Conservation (phyloP, 1,140 invertebrate species). For the Drosophila rhopaloa region DNA sequence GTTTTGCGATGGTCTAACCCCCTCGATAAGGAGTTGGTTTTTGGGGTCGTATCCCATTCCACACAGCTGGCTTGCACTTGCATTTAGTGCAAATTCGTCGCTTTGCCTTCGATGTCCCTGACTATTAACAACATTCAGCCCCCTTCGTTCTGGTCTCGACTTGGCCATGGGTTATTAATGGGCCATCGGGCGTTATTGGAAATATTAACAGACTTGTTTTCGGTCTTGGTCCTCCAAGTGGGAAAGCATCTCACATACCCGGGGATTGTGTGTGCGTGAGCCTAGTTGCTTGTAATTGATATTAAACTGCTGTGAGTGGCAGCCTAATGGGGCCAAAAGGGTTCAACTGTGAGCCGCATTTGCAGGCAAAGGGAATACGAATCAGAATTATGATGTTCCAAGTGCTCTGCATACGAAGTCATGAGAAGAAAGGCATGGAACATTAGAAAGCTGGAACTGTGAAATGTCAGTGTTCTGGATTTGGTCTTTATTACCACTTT, state of each 20-base stretch:
- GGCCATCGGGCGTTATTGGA: slow-evolving; percentile 67
- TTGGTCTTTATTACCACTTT: neutral
- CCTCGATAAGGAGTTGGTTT: neutral
- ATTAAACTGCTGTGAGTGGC: slow-evolving; percentile 52
- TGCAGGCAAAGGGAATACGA: slow-evolving; percentile 29
- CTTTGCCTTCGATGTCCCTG: slow-evolving; percentile 50
- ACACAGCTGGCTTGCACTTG: slow-evolving; percentile 38
- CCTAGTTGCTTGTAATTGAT: slow-evolving; percentile 67
- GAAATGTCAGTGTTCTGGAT: neutral
- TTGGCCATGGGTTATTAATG: slow-evolving; percentile 56
- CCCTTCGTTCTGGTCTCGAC: slow-evolving; percentile 1
- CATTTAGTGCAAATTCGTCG: slow-evolving; percentile 72
- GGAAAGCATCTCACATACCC: slow-evolving; percentile 18
- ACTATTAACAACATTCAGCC: slow-evolving; percentile 63
- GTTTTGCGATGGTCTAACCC: neutral
- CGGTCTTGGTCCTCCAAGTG: slow-evolving; percentile 28
- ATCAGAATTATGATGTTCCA: slow-evolving; percentile 36
- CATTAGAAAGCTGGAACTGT: neutral
- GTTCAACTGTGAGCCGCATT: slow-evolving; percentile 14
- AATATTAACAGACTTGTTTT: slow-evolving; percentile 72
- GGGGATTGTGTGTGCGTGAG: slow-evolving; percentile 9
- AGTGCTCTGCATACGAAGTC: slow-evolving; percentile 11
- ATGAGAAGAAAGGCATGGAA: neutral
- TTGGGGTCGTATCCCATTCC: neutral
- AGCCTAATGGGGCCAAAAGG: slow-evolving; percentile 34